Evolutionary conservation across 35 echinoderm and acorn worm genomes (phyloP), one percentile per base, ranked within the genome.

Genomic region (Apostichopus californicus): DNA sequence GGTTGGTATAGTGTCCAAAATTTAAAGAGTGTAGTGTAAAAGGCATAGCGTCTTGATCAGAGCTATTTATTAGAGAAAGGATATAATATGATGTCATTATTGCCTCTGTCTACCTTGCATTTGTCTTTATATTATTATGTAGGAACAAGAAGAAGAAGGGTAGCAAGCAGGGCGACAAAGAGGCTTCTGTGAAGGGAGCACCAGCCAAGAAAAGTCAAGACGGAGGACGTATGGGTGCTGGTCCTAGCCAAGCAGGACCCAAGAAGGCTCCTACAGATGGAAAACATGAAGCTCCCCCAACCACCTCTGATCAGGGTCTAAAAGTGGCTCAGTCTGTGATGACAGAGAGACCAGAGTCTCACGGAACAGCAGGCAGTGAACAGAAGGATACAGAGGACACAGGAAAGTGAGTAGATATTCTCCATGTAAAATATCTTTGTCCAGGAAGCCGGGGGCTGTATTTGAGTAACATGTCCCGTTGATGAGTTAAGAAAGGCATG

Each of bases 311-410:
- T 23, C 97, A 99, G 56, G 95, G 93, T 55, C 79, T 99, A 72
- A 99, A 96, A 68, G 95, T 82, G 21, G 91, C 88, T 57, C 80
- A 86, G 54, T 99, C 97, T 6, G 88, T 68, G 3, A 83, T 90
- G 52, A 95, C 66, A 1, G 97, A 99, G 14, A 80, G 97, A 72
- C 97, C 97, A 20, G 97, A 99, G 85, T 99, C 97, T 6, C 97
- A 96, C 15, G 96, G 96, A 17, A 98, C 96, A 56, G 97, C 95
- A 7, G 97, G 97, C 34, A 99, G 97, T 79, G 97, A 99, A 64
- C 81, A 91, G 21, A 88, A 92, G 12, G 75, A 91, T 25, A 46
- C 34, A 46, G 95, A 99, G 12, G 97, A 99, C 52, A 89, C 91
- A 77, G 95, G 93, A 78, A 99, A 99, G 97, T 99, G 88, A 96